A percentile compares a stretch with the other conserved stretches of the same genome.
These are phyloP conservation scores for Stenoptilia bipunctidactyla DNA, from an alignment of 2,888 invertebrate species.

Conservation along the genomic window DNA sequence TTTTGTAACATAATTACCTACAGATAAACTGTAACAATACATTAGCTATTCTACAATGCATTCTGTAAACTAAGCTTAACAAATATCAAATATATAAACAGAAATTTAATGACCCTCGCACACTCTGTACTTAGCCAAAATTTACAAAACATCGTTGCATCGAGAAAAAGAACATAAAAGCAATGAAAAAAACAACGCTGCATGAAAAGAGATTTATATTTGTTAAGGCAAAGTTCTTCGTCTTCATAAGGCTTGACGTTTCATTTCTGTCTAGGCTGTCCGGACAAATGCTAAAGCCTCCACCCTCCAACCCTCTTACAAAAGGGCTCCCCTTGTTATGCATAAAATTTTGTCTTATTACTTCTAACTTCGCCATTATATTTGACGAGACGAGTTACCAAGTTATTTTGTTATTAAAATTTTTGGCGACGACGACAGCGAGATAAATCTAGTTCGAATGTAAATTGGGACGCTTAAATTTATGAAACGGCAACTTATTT, in stretches of 20 bases:
- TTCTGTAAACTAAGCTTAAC: too few species aligned
- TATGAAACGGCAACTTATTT: slow-evolving; percentile 61
- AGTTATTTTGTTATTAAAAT: slow-evolving; percentile 71
- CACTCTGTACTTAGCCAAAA: too few species aligned
- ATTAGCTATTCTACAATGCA: too few species aligned
- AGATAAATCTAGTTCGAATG: slow-evolving; percentile 57
- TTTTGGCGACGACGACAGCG: slow-evolving; percentile 34
- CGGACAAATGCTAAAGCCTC: slow-evolving; percentile 46
- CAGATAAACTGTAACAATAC: too few species aligned
- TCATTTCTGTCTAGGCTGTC: slow-evolving; percentile 64
- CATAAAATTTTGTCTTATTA: slow-evolving; percentile 71
- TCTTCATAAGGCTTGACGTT: slow-evolving; percentile 66
- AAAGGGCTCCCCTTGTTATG: slow-evolving; percentile 60
- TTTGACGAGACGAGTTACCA: slow-evolving; percentile 64
- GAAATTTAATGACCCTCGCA: too few species aligned
- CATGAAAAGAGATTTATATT: slow-evolving; percentile 57
- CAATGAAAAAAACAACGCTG: background rate
- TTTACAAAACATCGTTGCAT: too few species aligned
- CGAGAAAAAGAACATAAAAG: too few species aligned
- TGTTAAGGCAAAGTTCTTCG: slow-evolving; percentile 64
- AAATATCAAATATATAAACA: too few species aligned
- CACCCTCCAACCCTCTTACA: slow-evolving; percentile 29
- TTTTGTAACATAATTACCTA: too few species aligned
- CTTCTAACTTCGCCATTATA: slow-evolving; percentile 68
- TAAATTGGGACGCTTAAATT: slow-evolving; percentile 59